These are phyloP conservation scores for Cartodere bifasciata DNA, from an alignment of 2,888 invertebrate genomes.

Conservation along the genomic window DNA sequence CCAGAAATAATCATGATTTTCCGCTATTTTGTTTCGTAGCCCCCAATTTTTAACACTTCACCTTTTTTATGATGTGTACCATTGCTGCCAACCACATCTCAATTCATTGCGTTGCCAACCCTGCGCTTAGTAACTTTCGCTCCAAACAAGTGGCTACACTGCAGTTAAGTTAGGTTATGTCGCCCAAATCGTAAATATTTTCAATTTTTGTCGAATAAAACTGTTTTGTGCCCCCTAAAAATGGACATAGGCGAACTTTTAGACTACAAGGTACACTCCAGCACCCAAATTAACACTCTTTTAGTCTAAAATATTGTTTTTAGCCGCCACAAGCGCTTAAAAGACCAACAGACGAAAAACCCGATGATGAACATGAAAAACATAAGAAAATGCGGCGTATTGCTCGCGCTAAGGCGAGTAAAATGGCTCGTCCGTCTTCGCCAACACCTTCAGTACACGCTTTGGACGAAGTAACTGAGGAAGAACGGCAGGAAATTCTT, in stretches of 20 bases:
- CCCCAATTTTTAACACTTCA: no score
- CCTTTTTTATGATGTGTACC: no score
- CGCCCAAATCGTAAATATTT: no score
- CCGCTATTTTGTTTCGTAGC: no score
- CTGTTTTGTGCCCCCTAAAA: no score
- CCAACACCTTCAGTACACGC: constrained; percentile 36
- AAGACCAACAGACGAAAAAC: constrained; percentile 47
- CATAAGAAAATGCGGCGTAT: constrained; percentile 49
- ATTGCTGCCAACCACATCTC: no score
- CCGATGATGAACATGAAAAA: constrained; percentile 53
- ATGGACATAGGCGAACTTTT: constrained; percentile 48
- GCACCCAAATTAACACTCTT: constrained; percentile 4
- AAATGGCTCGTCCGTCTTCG: constrained; percentile 35
- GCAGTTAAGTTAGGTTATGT: no score
- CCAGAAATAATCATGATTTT: no score
- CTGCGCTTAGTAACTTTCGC: no score
- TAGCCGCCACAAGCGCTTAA: constrained; percentile 78
- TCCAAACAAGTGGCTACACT: no score
- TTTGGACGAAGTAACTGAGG: constrained; percentile 45
- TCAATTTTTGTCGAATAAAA: no score
- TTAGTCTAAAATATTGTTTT: constrained; percentile 18
- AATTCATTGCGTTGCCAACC: no score
- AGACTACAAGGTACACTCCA: constrained; percentile 39
- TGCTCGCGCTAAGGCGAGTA: constrained; percentile 40
- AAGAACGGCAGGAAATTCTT: constrained; percentile 67